A percentile compares a stretch with the other conserved stretches of the same genome.
Evolutionary conservation across 2,888 invertebrate genomes (phyloP).

Genomic region (Ichneumoninae sp.): DNA sequence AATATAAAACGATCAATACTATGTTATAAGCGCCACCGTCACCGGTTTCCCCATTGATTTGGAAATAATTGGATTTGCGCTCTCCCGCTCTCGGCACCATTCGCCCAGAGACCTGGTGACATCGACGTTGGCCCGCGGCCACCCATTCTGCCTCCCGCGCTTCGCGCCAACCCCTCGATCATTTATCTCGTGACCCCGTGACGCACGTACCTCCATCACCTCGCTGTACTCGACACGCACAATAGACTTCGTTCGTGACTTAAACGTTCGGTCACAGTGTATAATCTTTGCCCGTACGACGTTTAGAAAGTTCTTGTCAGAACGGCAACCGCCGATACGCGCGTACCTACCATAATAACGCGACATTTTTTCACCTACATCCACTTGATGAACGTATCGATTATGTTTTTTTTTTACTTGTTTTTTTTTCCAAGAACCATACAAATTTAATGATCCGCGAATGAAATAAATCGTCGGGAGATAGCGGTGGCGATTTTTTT

Average conservation of each 20-base stretch:
- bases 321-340: neutral
- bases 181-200: slow-evolving; percentile 40
- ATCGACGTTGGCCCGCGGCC: slow-evolving; percentile 74
- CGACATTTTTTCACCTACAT: neutral
- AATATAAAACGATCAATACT: slow-evolving; percentile 71
- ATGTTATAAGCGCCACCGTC: slow-evolving; percentile 46
- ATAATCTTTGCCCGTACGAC: neutral
- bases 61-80: slow-evolving; percentile 76
- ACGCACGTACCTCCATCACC: slow-evolving; percentile 1
- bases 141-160: slow-evolving; percentile 17
- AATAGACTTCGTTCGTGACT: slow-evolving; percentile 14
- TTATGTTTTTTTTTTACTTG: neutral
- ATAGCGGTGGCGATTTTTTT: neutral
- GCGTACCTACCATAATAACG: neutral
- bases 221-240: neutral
- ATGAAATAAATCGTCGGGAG: slow-evolving; percentile 24
- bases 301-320: slow-evolving; percentile 19
- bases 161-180: slow-evolving; percentile 49
- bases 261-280: slow-evolving; percentile 3
- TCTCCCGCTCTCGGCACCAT: slow-evolving; percentile 67
- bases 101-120: slow-evolving; percentile 80
- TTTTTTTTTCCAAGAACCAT: no score
- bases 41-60: slow-evolving; percentile 74
- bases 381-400: neutral
- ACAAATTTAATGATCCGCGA: slow-evolving; percentile 6